Evolutionary conservation across 2,888 invertebrate genomes (phyloP), one percentile per base, ranked within the genome.

Genomic region (Alloscopus bannaensis): DNA sequence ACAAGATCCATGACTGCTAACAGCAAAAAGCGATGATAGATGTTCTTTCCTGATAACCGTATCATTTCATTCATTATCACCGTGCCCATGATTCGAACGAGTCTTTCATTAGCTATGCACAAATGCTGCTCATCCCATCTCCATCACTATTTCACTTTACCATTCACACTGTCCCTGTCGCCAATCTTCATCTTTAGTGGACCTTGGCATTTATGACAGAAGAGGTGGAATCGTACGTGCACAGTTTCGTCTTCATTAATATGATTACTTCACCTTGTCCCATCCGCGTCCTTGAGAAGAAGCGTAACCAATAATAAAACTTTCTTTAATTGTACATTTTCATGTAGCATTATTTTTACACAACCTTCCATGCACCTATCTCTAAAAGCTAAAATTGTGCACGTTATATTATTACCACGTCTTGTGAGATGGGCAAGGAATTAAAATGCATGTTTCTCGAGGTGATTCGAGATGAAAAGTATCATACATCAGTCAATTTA

Each of bases 141-240:
- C n/a, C n/a, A n/a, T n/a, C n/a, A n/a, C n/a, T n/a, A n/a, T n/a
- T n/a, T n/a, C n/a, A n/a, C n/a, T n/a, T n/a, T n/a, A n/a, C n/a
- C n/a, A n/a, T 36, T 6, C 36, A 36, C 36, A 36, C 13, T 8
- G 6, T 6, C 52, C 8, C 24, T 24, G 24, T 22, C 22, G 11
- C 24, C 20, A 24, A 8, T 22, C 52, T 22, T 22, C 50, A 28
- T 28, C 24, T 24, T 28, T 47, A 55, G n/a, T n/a, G 13, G 42
- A 42, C 70, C 70, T 60, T 70, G 70, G 22, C 31, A 47, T 60
- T 70, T 70, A 47, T 24, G 70, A 70, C 47, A 70, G n/a, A 69
- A 70, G 60, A 60, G 29, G 60, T 31, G 45, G 40, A 62, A 62
- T 62, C 62, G 22, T 29, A 52, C 50, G 22, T n/a, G n/a, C 52